Base-by-base conservation (phyloP, 2,113 vertebrate genomes). In the Delphinus delphis region DNA sequence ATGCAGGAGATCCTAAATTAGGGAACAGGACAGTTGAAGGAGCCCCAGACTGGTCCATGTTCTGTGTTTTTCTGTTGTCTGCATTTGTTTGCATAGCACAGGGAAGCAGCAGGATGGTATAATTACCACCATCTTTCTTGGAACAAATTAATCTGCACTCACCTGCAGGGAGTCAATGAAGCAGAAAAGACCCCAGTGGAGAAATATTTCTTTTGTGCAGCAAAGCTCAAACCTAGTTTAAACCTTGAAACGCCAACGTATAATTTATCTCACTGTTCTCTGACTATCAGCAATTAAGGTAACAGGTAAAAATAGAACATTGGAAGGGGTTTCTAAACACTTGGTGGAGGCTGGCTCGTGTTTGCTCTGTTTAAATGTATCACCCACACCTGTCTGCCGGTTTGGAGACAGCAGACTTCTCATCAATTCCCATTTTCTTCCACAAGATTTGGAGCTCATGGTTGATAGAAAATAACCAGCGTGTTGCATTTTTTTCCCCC, bases 101-200 rank as follows among this genome's bases (percentile, higher is more conserved):
- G 98, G 90, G 95, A 96, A 99, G 98, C 99, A 98, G 98, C 98
- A 98, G 98, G 98, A 98, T 98, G 97, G 93, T 98, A 97, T 99
- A 99, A 99, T 99, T 99, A 99, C 82, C 74, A 95, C 98, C 98
- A 99, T 99, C 99, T 99, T 98, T 98, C 98, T 98, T 98, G 96
- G 97, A 98, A 96, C 97, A 96, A 98, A 99, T 99, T 98, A 98
- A 99, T 99, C 98, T 99, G 98, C 98, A 97, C 98, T 99, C 98
- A 99, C 98, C 99, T 97, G 93, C 92, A 36, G 98, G 98, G 98
- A 99, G 99, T 98, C 98, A 99, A 99, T 98, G 99, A 99, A 98
- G 98, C 98, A 98, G 98, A 98, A 97, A 98, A 97, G 92, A 97
- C 98, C 94, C 97, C 97, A 96, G 88, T 92, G 95, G 98, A 97